Percentiles rank a stretch among this genome's conserved stretches.
phyloP scores from a whole-genome alignment of 2,888 invertebrate genomes.

The Diaprepes abbreviatus region DNA sequence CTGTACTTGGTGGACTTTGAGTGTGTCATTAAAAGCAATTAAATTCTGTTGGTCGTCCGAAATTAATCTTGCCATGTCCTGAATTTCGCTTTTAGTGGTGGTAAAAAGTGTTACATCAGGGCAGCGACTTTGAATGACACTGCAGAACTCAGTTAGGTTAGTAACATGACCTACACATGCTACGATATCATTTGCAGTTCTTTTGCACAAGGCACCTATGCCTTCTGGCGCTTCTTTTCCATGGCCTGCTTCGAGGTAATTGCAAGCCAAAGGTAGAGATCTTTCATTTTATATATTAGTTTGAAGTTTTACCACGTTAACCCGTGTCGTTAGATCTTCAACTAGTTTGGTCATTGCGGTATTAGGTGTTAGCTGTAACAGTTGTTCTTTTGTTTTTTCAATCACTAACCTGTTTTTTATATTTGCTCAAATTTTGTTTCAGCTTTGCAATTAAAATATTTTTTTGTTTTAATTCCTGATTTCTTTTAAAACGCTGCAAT shows the following conservation, averaged over 20 bases:
- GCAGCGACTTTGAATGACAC: neutral
- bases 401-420: too few relatives aligned
- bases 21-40: slow-evolving; percentile 13
- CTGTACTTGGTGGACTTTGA: slow-evolving; percentile 19
- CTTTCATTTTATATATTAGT: too few relatives aligned
- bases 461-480: too few relatives aligned
- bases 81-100: neutral
- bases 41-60: neutral
- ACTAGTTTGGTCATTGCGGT: too few relatives aligned
- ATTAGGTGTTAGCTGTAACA: too few relatives aligned
- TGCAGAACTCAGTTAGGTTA: neutral
- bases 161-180: neutral
- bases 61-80: slow-evolving; percentile 12
- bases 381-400: too few relatives aligned
- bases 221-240: slow-evolving; percentile 28
- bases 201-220: slow-evolving; percentile 26
- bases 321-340: too few relatives aligned
- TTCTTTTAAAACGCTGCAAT: too few relatives aligned
- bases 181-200: slow-evolving; percentile 4
- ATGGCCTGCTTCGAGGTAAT: slow-evolving; percentile 27
- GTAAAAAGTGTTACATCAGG: slow-evolving; percentile 3
- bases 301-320: too few relatives aligned
- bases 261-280: too few relatives aligned
- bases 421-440: too few relatives aligned
- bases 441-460: too few relatives aligned